Evolutionary conservation across 53 echinoderm and acorn worm genomes (phyloP).

Genomic region (Patiria pectinifera): DNA sequence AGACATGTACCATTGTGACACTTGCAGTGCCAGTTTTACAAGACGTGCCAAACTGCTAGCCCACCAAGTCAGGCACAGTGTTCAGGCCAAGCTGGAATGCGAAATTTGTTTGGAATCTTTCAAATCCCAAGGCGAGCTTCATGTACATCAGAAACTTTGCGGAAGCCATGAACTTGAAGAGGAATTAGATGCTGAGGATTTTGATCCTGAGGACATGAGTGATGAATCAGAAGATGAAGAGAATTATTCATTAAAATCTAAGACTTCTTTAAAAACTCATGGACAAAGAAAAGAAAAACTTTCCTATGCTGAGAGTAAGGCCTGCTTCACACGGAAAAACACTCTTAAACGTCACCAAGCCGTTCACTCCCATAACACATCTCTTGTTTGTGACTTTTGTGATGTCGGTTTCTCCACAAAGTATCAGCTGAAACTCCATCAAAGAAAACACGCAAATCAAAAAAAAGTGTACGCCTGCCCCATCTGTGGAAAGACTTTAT

Average conservation of each 20-base stretch:
- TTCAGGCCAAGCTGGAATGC: too few relatives aligned
- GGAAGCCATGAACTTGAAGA: too few relatives aligned
- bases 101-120: too few relatives aligned
- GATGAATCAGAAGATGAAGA: too few relatives aligned
- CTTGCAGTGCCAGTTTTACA: neutral
- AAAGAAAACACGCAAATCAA: slow-evolving; percentile 13
- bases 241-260: too few relatives aligned
- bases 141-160: too few relatives aligned
- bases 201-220: too few relatives aligned
- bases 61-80: too few relatives aligned
- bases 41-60: neutral
- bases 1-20: neutral
- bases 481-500: neutral
- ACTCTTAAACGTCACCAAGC: neutral
- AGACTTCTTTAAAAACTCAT: too few relatives aligned
- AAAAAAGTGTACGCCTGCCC: neutral
- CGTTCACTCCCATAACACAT: neutral
- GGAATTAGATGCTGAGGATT: too few relatives aligned
- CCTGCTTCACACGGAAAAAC: neutral
- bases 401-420: slow-evolving; percentile 13
- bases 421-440: neutral
- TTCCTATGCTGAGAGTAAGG: neutral
- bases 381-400: neutral
- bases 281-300: neutral
- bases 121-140: too few relatives aligned